Percentiles rank a stretch among this genome's conserved stretches.
Evolutionary conservation across 1,140 invertebrate genomes (phyloP).

Genomic region (Rhopalosiphum padi): DNA sequence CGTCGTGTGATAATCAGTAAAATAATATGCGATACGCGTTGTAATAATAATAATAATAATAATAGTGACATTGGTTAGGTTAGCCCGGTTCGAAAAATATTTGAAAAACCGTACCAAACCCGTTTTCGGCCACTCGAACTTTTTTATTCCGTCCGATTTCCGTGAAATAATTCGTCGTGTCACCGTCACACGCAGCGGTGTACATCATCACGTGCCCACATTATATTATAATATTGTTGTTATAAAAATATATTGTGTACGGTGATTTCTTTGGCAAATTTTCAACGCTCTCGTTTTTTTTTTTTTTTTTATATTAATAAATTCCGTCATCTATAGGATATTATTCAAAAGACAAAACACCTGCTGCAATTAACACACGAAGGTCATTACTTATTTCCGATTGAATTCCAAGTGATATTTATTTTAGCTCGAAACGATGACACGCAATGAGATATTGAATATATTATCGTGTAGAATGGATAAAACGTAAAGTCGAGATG

Average conservation of each 20-base stretch:
- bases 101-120: background rate
- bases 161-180: background rate
- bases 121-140: background rate
- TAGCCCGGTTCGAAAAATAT: background rate
- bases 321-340: background rate
- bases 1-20: background rate
- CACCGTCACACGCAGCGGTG: background rate
- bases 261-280: constrained; percentile 8
- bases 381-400: background rate
- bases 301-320: background rate
- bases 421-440: background rate
- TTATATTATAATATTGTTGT: background rate
- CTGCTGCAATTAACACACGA: constrained; percentile 11
- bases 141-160: background rate
- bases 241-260: background rate
- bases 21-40: background rate
- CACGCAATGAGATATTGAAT: background rate
- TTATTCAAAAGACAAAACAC: background rate
- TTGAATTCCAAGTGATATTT: background rate
- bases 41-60: background rate
- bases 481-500: too few species aligned
- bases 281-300: constrained; percentile 3
- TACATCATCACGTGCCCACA: background rate
- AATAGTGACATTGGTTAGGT: background rate
- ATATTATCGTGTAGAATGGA: background rate